Conservation (phyloP, 2,888 invertebrate genomes). For the Hypselothyrea guttata region DNA sequence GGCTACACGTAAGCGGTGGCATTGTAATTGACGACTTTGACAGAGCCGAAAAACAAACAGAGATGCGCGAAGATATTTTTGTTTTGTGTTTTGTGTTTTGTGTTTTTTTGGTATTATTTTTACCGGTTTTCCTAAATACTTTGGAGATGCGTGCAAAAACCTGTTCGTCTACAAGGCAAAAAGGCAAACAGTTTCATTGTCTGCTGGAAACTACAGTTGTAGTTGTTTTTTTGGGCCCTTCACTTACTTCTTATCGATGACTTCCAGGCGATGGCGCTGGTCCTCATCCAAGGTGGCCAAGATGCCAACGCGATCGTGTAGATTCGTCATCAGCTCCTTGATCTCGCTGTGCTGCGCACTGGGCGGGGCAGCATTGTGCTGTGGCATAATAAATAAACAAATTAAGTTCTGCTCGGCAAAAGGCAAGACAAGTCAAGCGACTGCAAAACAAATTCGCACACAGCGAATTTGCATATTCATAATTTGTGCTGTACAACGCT, state of each 20-base stretch:
- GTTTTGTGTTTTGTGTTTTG: constrained; percentile 7
- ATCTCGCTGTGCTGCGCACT: constrained; percentile 47
- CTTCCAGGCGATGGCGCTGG: constrained; percentile 79
- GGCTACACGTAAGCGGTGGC: constrained; percentile 29
- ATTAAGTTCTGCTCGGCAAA: too few relatives aligned
- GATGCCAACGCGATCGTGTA: constrained; percentile 80
- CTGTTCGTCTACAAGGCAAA: constrained; percentile 24
- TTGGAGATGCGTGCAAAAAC: constrained; percentile 34
- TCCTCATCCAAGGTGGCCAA: constrained; percentile 80
- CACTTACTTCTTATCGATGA: constrained; percentile 81
- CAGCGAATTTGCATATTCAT: neutral
- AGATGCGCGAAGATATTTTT: constrained; percentile 8
- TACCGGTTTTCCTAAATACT: constrained; percentile 44
- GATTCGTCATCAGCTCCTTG: constrained; percentile 73
- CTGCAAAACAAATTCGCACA: neutral
- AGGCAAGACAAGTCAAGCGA: constrained; percentile 1
- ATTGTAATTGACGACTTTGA: constrained; percentile 39
- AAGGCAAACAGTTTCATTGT: neutral
- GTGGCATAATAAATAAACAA: constrained; percentile 10
- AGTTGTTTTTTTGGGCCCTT: neutral
- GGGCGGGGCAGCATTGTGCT: constrained; percentile 1
- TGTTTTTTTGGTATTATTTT: constrained; percentile 18
- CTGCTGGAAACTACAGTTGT: neutral
- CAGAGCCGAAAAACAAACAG: constrained; percentile 12
- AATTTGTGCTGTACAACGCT: neutral